These are phyloP conservation scores for Melanerpes aurifrons DNA, from an alignment of 2,113 vertebrate genomes.

Conservation along the genomic window DNA sequence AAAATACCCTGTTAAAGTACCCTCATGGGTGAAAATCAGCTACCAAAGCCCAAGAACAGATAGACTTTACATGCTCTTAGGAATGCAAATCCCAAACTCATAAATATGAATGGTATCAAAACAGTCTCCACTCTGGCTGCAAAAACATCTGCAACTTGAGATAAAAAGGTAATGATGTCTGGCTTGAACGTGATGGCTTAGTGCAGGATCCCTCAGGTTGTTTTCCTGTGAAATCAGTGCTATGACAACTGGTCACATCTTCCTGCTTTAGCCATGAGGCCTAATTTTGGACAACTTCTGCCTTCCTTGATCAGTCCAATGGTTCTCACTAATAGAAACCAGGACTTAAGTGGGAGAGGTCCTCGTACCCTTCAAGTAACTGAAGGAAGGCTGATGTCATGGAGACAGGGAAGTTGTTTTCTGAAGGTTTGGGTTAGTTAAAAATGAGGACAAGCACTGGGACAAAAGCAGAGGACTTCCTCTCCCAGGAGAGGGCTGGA, in stretches of 20 bases:
- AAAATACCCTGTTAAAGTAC: background rate
- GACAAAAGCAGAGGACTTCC: background rate
- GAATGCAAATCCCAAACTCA: slow-evolving; percentile 12
- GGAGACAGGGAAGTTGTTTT: background rate
- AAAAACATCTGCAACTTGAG: slow-evolving; percentile 3
- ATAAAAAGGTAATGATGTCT: background rate
- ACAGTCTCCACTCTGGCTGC: background rate
- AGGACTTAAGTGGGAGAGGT: background rate
- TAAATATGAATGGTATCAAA: slow-evolving; percentile 16
- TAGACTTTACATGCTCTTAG: background rate
- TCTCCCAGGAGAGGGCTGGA: background rate
- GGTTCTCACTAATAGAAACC: background rate
- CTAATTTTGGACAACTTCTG: background rate
- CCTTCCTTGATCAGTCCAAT: background rate
- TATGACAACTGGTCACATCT: background rate
- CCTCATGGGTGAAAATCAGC: background rate
- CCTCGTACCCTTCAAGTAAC: background rate
- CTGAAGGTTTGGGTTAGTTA: background rate
- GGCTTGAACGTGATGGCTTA: background rate
- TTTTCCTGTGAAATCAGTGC: background rate
- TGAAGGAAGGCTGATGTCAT: background rate
- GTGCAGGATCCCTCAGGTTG: background rate
- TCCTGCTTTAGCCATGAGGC: background rate
- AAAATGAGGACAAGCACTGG: background rate
- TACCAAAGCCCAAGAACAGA: background rate